phyloP scores from a whole-genome alignment of 1,140 invertebrate genomes.

The Heliconius melpomene region DNA sequence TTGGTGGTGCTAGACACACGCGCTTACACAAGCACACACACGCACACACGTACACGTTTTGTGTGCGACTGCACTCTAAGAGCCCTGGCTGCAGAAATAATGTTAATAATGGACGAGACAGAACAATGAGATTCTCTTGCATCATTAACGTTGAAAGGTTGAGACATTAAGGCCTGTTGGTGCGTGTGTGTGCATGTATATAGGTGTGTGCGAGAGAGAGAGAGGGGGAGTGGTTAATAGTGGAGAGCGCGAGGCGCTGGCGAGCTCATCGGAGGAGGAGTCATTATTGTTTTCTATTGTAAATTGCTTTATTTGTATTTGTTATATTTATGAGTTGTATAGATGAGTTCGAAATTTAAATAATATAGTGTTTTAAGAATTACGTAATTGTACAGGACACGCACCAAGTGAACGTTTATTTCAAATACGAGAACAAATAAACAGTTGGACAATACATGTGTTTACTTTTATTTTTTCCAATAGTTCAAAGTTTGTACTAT shows the following conservation, averaged over 20 bases:
- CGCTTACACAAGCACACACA: background rate
- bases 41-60: background rate
- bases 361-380: slow-evolving; percentile 48
- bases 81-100: background rate
- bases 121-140: background rate
- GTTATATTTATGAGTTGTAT: slow-evolving; percentile 69
- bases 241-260: background rate
- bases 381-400: slow-evolving; percentile 41
- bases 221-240: background rate
- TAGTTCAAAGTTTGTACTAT: too few species aligned
- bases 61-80: too few species aligned
- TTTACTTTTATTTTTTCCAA: slow-evolving; percentile 27
- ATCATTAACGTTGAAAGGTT: background rate
- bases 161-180: too few species aligned
- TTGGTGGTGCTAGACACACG: slow-evolving; percentile 40
- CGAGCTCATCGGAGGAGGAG: slow-evolving; percentile 14
- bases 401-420: slow-evolving; percentile 36
- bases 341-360: slow-evolving; percentile 48
- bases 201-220: background rate
- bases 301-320: slow-evolving; percentile 62
- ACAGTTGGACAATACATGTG: slow-evolving; percentile 67
- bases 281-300: slow-evolving; percentile 57
- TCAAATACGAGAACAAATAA: slow-evolving; percentile 52
- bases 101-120: background rate
- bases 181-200: slow-evolving; percentile 18